Conservation (phyloP, 2,113 vertebrate species). For the Sisor rabdophorus region DNA sequence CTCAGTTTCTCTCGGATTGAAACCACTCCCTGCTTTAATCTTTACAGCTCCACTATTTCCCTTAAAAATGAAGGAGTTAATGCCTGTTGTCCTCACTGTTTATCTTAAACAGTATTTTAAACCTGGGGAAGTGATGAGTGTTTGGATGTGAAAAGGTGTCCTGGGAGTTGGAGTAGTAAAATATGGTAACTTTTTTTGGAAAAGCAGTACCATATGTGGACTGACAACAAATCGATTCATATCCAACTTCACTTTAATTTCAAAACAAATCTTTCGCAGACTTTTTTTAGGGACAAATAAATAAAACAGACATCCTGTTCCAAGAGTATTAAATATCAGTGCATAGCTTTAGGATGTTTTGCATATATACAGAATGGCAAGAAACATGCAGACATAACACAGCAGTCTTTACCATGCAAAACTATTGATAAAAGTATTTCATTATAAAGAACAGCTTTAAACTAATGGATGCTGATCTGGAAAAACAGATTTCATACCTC, state of each 20-base stretch:
- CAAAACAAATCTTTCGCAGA: slow-evolving; percentile 13
- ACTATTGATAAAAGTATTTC: neutral
- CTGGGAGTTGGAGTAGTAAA: neutral
- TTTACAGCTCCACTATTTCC: slow-evolving; percentile 20
- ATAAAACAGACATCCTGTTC: neutral
- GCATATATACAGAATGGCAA: neutral
- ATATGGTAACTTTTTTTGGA: slow-evolving; percentile 23
- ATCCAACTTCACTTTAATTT: slow-evolving; percentile 8
- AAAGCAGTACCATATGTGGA: slow-evolving; percentile 33
- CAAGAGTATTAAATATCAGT: neutral
- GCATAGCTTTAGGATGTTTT: neutral
- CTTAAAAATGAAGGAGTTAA: slow-evolving; percentile 31
- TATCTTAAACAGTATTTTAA: slow-evolving; percentile 1
- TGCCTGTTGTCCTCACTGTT: slow-evolving; percentile 21
- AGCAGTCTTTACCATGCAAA: neutral
- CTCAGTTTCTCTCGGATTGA: neutral
- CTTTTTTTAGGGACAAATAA: neutral
- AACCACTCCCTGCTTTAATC: slow-evolving; percentile 38
- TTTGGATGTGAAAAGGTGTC: neutral
- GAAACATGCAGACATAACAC: neutral
- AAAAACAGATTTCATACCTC: slow-evolving; percentile 17
- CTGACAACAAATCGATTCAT: slow-evolving; percentile 31
- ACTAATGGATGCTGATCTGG: neutral
- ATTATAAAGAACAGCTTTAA: slow-evolving; percentile 4
- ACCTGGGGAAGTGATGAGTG: neutral